Percentiles rank a stretch among this genome's conserved stretches.
These are phyloP conservation scores for Clunio marinus DNA, from an alignment of 2,888 invertebrate genomes.

Conservation along the genomic window DNA sequence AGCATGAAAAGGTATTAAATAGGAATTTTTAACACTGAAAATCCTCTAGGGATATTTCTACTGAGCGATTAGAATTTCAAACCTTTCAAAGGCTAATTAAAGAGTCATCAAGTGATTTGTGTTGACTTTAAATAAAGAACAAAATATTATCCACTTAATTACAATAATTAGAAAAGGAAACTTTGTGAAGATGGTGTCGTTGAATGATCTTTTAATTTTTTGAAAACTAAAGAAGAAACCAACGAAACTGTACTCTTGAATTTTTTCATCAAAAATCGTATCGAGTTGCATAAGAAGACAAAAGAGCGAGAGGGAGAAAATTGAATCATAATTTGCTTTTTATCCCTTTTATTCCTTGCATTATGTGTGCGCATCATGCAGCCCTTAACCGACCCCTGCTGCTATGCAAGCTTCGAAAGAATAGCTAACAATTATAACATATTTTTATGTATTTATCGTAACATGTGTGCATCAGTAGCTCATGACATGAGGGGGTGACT, in stretches of 20 bases:
- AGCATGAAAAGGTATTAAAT: conserved; percentile 17
- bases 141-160: too few species aligned
- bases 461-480: conserved; percentile 18
- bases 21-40: not conserved
- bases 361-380: not conserved
- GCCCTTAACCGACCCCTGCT: not conserved
- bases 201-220: too few species aligned
- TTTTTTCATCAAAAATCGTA: not conserved
- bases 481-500: not conserved
- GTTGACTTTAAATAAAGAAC: too few species aligned
- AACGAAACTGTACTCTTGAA: not conserved
- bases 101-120: not conserved
- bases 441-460: conserved; percentile 27
- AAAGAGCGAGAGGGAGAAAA: too few species aligned
- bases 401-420: not conserved
- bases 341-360: not conserved
- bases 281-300: not conserved
- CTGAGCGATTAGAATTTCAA: not conserved
- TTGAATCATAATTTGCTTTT: conserved; percentile 30
- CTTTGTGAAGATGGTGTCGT: too few species aligned
- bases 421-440: conserved; percentile 22
- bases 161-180: too few species aligned
- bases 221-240: too few species aligned
- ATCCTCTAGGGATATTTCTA: not conserved
- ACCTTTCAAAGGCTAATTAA: not conserved